These are phyloP conservation scores for Hofmannophila pseudospretella DNA, from an alignment of 2,888 invertebrate genomes.

Conservation along the genomic window DNA sequence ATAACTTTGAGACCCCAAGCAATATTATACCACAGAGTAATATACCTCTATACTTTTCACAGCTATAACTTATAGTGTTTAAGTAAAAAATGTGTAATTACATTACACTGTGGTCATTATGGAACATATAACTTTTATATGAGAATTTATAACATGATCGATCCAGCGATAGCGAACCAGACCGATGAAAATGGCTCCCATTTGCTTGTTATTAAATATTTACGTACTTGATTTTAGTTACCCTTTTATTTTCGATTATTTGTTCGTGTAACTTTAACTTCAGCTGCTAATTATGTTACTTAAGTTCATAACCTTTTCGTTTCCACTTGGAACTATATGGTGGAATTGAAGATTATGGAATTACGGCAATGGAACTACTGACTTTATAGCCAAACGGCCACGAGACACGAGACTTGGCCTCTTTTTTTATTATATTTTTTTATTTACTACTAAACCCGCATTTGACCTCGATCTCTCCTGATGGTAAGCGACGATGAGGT, in stretches of 20 bases:
- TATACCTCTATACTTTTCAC: neutral
- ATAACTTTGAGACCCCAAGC: neutral
- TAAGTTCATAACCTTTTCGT: no score
- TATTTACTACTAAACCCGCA: no score
- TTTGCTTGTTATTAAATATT: slow-evolving; percentile 7
- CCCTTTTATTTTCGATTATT: slow-evolving; percentile 2
- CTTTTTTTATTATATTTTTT: no score
- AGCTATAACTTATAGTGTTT: neutral
- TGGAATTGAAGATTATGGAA: no score
- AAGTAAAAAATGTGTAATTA: neutral
- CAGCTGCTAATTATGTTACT: neutral
- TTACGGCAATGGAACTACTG: no score
- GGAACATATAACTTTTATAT: neutral
- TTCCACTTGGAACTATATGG: no score
- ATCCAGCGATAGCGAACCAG: slow-evolving; percentile 4
- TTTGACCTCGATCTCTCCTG: no score
- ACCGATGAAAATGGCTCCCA: slow-evolving; percentile 2
- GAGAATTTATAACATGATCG: slow-evolving; percentile 3
- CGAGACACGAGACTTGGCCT: no score
- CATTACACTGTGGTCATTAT: neutral
- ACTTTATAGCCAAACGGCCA: no score
- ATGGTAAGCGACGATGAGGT: no score
- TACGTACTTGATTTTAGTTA: slow-evolving; percentile 10
- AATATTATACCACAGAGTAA: neutral
- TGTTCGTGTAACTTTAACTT: neutral